These are phyloP conservation scores for Artibeus jamaicensis DNA, from an alignment of 2,797 vertebrate species.

Conservation along the genomic window DNA sequence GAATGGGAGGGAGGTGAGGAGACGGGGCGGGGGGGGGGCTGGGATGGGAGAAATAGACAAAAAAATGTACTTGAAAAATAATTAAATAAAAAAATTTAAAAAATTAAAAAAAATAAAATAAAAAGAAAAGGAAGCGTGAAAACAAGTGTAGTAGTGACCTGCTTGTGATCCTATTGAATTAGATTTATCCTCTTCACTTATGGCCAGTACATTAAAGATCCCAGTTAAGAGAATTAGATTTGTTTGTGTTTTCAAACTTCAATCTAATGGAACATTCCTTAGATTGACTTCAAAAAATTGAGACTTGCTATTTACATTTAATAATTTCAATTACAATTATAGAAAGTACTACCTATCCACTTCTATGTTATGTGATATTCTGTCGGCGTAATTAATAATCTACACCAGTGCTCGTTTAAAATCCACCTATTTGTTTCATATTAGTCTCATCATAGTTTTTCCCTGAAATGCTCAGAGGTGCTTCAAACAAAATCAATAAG, in stretches of 20 bases:
- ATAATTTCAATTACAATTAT: neutral
- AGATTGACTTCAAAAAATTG: neutral
- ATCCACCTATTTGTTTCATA: neutral
- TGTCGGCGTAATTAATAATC: slow-evolving; percentile 3
- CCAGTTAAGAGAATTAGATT: neutral
- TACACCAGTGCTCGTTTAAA: neutral
- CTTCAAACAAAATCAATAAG: slow-evolving; percentile 46
- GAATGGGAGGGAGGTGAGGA: too few species aligned
- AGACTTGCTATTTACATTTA: neutral
- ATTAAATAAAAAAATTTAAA: too few species aligned
- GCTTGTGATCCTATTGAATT: neutral
- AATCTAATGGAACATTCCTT: neutral
- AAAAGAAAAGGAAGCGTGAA: neutral
- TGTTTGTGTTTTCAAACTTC: neutral
- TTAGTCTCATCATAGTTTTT: neutral
- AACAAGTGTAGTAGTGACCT: neutral
- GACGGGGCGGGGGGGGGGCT: too few species aligned
- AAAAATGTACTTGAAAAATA: too few species aligned
- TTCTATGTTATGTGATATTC: neutral
- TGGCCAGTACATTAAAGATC: neutral
- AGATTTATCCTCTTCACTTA: neutral
- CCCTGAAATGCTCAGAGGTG: neutral
- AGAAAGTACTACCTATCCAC: neutral
- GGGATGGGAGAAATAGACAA: too few species aligned
- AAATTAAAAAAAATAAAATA: too few species aligned